Base-by-base conservation (phyloP, 2,888 invertebrate species). In the Xylophagus ater region DNA sequence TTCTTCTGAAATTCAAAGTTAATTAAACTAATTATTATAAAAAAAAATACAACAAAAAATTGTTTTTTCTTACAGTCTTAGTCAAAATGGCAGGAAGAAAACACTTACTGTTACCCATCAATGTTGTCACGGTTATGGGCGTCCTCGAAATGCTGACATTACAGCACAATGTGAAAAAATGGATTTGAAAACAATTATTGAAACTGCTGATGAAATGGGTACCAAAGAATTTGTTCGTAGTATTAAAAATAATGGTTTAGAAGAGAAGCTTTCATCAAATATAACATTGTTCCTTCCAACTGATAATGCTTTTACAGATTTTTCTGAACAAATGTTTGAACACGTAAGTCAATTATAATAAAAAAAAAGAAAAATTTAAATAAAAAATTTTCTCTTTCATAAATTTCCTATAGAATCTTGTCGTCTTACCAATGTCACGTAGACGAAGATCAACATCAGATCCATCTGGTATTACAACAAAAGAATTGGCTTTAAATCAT, bases 41-140 rank as follows among this genome's bases (percentile, higher is more conserved):
- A 24, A 26, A 18, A 41, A 44, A 38, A 34, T 21, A 32, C 28
- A 23, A 4, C 20, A 15, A 21, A 4, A 29, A 30, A 35, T 15
- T 37, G 29, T 33, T 34, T 41, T 29, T 13, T 37, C 46, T 53
- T 56, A 9, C 50, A 77, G 76, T 49, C 60, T 70, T 26, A 69
- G 70, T 51, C 69, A 70, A 50, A 69, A 71, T 51, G 73, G 74
- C 14, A 69, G 72, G 24, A 71, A 71, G 47, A 76, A 74, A 58
- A 78, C 74, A 3, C 61, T 74, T 47, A 71, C 70, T 10, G 70
- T 76, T 34, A 71, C 71, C 14, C 73, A 77, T 49, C 74, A 78
- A 55, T 82, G 81, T 56, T 82, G 81, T 56, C 71, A 73, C 53
- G 81, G 81, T 25, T 79, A 65, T 57, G 65, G 70, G 39, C 65